A percentile compares a stretch with the other conserved stretches of the same genome.
Conservation (phyloP, 2,888 invertebrate species). For the Thysanoteuthis rhombus region DNA sequence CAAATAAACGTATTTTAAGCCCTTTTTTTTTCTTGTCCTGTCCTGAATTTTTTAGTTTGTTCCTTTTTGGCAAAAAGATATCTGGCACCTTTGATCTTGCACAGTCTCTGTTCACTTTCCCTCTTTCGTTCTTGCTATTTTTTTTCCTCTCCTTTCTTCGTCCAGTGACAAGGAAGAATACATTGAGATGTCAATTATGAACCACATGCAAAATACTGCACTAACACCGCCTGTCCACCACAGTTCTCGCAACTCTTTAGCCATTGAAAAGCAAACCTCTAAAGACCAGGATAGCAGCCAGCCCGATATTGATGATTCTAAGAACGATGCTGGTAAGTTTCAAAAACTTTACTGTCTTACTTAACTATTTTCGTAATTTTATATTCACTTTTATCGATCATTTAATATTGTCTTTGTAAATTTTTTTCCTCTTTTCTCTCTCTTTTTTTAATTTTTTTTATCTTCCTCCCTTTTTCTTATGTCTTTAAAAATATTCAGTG, state of each 20-base stretch:
- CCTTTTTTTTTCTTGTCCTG: too few species aligned
- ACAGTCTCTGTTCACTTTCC: too few species aligned
- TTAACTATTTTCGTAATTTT: not conserved
- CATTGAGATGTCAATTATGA: constrained; percentile 83
- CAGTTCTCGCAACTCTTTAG: constrained; percentile 75
- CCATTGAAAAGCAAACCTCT: constrained; percentile 44
- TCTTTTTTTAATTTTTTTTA: not conserved
- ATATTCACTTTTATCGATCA: not conserved
- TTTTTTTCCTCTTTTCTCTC: not conserved
- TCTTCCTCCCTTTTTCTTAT: not conserved
- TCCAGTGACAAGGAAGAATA: constrained; percentile 71
- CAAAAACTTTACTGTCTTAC: too few species aligned
- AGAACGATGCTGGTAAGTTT: constrained; percentile 27
- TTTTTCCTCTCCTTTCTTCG: not conserved
- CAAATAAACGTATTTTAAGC: too few species aligned
- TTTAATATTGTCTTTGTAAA: not conserved
- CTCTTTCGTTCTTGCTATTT: too few species aligned
- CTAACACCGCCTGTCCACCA: constrained; percentile 73
- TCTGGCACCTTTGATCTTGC: too few species aligned
- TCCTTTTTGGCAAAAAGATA: too few species aligned
- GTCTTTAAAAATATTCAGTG: not conserved
- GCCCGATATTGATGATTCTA: constrained; percentile 19
- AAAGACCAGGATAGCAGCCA: constrained; percentile 15
- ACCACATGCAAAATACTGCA: constrained; percentile 50
- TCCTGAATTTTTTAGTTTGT: too few species aligned